These are phyloP conservation scores for Cottus gobio DNA, from an alignment of 2,113 vertebrate species.

Conservation along the genomic window DNA sequence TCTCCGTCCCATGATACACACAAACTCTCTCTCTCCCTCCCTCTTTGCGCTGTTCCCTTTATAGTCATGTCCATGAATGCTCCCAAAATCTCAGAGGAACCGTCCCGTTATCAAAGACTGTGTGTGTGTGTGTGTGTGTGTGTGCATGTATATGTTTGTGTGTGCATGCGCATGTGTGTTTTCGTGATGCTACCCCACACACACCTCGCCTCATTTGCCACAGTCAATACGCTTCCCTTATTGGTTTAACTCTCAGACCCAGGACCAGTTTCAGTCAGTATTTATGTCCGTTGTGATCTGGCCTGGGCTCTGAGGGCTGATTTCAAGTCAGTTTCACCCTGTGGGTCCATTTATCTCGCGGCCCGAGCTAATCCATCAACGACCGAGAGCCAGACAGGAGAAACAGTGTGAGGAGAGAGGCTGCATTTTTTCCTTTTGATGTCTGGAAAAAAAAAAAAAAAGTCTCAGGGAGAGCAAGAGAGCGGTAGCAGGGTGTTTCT, in stretches of 20 bases:
- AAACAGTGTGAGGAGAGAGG: slow-evolving; percentile 62
- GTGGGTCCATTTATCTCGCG: slow-evolving; percentile 69
- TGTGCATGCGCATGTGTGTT: slow-evolving; percentile 45
- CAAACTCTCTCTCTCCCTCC: slow-evolving; percentile 40
- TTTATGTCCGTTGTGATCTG: slow-evolving; percentile 61
- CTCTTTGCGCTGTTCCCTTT: slow-evolving; percentile 54
- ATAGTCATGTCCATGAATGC: slow-evolving; percentile 58
- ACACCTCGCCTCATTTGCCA: slow-evolving; percentile 61
- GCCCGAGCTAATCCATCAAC: slow-evolving; percentile 71
- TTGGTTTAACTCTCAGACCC: slow-evolving; percentile 67
- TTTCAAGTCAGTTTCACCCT: slow-evolving; percentile 68
- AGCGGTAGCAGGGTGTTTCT: slow-evolving; percentile 62
- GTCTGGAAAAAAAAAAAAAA: slow-evolving; percentile 67
- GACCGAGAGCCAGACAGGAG: slow-evolving; percentile 67
- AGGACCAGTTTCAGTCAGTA: slow-evolving; percentile 68
- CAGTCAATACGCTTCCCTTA: slow-evolving; percentile 60
- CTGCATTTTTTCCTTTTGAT: slow-evolving; percentile 61
- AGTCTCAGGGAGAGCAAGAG: slow-evolving; percentile 69
- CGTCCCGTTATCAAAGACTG: slow-evolving; percentile 56
- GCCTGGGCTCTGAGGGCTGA: slow-evolving; percentile 60
- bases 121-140: slow-evolving; percentile 37
- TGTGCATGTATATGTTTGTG: slow-evolving; percentile 39
- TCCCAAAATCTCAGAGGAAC: slow-evolving; percentile 59
- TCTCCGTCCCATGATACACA: slow-evolving; percentile 69
- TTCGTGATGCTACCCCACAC: slow-evolving; percentile 66